phyloP scores from a whole-genome alignment of 2,113 vertebrate species.

The Addax nasomaculatus region DNA sequence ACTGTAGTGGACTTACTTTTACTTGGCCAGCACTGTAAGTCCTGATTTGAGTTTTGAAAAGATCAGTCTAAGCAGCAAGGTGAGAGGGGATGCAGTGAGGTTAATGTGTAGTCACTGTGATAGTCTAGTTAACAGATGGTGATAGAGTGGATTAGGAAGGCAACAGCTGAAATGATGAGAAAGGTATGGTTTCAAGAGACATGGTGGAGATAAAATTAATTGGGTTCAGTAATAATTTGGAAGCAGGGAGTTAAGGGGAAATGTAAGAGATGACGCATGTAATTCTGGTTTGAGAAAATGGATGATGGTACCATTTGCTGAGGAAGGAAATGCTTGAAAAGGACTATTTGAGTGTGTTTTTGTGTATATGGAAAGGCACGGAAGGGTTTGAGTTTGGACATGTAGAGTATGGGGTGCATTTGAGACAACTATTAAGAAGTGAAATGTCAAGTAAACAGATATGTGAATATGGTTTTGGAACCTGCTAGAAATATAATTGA shows the following conservation, averaged over 20 bases:
- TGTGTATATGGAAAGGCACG: background rate
- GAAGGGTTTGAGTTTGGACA: background rate
- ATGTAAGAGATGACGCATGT: background rate
- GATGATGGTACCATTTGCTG: background rate
- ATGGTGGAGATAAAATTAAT: background rate
- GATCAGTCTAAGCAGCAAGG: background rate
- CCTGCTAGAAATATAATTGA: background rate
- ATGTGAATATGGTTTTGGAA: background rate
- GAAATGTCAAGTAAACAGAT: background rate
- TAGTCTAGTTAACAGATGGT: background rate
- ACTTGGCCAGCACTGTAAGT: background rate
- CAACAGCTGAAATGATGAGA: background rate
- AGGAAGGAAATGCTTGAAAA: conserved; percentile 4
- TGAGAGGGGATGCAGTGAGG: background rate
- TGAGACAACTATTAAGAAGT: background rate
- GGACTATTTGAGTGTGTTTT: background rate
- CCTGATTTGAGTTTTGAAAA: background rate
- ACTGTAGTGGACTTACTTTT: background rate
- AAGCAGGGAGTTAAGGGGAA: background rate
- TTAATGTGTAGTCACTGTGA: background rate
- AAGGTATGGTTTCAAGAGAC: background rate
- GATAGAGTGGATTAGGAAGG: background rate
- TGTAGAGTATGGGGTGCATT: background rate
- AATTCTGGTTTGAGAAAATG: conserved; percentile 30
- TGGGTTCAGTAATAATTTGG: background rate